Percentiles rank a stretch among this genome's conserved stretches.
phyloP scores from a whole-genome alignment of 2,797 vertebrate genomes.

The Chromobotia macracanthus region DNA sequence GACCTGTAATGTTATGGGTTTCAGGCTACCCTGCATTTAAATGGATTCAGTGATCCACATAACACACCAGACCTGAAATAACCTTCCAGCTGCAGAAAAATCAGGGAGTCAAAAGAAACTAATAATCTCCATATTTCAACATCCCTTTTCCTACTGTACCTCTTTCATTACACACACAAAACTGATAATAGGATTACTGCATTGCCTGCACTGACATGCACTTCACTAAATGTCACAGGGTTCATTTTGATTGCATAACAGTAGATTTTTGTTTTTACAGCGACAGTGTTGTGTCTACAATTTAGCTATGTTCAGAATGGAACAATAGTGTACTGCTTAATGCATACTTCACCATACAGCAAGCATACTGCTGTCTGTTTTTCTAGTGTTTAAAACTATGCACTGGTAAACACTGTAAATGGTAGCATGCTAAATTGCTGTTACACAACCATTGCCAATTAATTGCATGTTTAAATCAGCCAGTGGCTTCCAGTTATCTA shows the following conservation, averaged over 20 bases:
- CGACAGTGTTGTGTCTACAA: neutral
- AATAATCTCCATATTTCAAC: constrained; percentile 1
- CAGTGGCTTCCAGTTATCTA: too few relatives aligned
- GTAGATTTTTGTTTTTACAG: neutral
- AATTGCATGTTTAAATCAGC: too few relatives aligned
- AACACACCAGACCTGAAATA: constrained; percentile 30
- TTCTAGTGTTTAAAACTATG: too few relatives aligned
- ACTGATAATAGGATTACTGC: neutral
- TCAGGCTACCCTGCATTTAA: neutral
- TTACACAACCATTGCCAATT: too few relatives aligned
- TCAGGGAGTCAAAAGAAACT: neutral
- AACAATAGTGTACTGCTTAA: neutral
- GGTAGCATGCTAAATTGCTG: too few relatives aligned
- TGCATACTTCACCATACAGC: too few relatives aligned
- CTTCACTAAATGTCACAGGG: neutral
- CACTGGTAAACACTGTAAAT: neutral
- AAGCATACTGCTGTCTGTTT: neutral
- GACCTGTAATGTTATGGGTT: neutral
- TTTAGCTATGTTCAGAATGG: neutral
- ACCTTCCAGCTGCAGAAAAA: constrained; percentile 22
- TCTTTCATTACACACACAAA: neutral
- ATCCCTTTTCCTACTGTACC: neutral
- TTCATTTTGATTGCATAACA: neutral
- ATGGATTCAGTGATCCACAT: constrained; percentile 19
- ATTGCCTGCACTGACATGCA: neutral